Evolutionary conservation across 1,140 invertebrate species (phyloP), one percentile per base, ranked within the genome.

Genomic region (Leptinotarsa defecta): DNA sequence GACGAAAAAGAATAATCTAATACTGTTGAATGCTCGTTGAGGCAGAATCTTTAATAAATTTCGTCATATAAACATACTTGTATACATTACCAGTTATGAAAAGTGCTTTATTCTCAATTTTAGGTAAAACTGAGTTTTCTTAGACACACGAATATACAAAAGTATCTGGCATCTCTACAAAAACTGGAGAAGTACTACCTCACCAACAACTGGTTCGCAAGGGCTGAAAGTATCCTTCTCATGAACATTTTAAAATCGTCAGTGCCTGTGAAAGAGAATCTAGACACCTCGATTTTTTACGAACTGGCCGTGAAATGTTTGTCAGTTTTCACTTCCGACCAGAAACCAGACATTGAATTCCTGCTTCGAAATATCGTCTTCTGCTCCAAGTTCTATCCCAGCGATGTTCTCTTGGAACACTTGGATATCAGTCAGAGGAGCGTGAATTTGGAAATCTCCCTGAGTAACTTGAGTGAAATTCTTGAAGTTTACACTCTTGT

Each of bases 151-250:
- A 83, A 83, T 34, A 79, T 86, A 20, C 73, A 75, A 19, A 68
- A 75, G 20, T 85, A 85, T 73, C 77, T 82, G 20, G 65, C 62
- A 5, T 49, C 62, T 24, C 62, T 84, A 62, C 73, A 74, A 71
- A 76, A 78, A 70, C 22, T 48, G 5, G 48, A 79, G 27, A 79
- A 79, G 52, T 81, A 79, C 74, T 81, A 83, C 70, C 81, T 89
- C 13, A 86, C 80, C 67, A 85, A 85, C 57, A 89, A 89, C 80
- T 90, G 89, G 89, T 90, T 89, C 80, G 87, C 88, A 3, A 87
- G 87, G 83, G 86, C 88, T 70, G 89, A 90, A 85, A 86, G 83
- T n/a, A 82, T 86, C 62, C 85, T 89, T 34, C 75, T 90, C 6
- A 86, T 86, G 76, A 87, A 86, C 78, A 80, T 87, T 62, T 81